A percentile compares a stretch with the other conserved stretches of the same genome.
phyloP scores from a whole-genome alignment of 2,113 vertebrate genomes.

The Haplotaxodon microlepis region DNA sequence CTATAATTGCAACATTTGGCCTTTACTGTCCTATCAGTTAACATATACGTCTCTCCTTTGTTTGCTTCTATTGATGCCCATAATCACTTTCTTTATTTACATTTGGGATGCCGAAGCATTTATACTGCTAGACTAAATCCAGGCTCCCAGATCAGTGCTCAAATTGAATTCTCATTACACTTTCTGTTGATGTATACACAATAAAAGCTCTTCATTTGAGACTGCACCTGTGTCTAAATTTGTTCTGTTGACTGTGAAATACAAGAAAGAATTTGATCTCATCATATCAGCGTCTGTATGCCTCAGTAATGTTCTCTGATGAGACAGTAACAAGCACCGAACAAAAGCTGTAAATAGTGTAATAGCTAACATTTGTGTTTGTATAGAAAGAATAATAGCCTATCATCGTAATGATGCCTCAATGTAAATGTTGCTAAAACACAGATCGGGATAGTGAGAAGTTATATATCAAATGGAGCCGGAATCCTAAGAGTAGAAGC shows the following conservation, averaged over 20 bases:
- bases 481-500: neutral
- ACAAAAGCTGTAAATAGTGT: neutral
- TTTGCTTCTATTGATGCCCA: neutral
- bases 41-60: neutral
- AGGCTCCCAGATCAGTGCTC: neutral
- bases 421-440: neutral
- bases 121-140: neutral
- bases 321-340: neutral
- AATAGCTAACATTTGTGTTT: conserved; percentile 9
- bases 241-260: conserved; percentile 1
- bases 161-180: conserved; percentile 29
- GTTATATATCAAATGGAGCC: neutral
- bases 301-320: neutral
- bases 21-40: neutral
- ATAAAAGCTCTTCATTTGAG: conserved; percentile 21
- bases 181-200: conserved; percentile 19
- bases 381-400: neutral
- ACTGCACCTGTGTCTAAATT: conserved; percentile 33
- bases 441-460: neutral
- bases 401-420: neutral
- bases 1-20: neutral
- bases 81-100: conserved; percentile 15
- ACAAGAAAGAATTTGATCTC: conserved; percentile 27
- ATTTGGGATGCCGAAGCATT: conserved; percentile 1
- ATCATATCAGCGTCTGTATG: neutral